Conservation (phyloP, 2,888 invertebrate genomes). For the Amorpha juglandis region DNA sequence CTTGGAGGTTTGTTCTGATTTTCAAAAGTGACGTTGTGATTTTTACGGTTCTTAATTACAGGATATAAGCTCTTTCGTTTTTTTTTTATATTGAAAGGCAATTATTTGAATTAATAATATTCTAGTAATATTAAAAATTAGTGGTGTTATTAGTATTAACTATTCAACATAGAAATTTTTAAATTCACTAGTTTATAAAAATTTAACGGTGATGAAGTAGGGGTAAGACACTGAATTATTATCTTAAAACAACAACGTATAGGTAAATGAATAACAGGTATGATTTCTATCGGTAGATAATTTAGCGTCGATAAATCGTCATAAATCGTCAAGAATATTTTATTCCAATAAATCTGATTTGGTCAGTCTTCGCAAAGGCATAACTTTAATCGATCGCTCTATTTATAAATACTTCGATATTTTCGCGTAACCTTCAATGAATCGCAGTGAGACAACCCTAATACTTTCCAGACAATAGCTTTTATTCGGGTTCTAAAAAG, state of each 20-base stretch:
- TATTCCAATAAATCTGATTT: conserved; percentile 38
- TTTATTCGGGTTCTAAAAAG: conserved; percentile 6
- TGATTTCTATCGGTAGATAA: background rate
- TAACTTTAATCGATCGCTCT: conserved; percentile 37
- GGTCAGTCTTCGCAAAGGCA: conserved; percentile 35
- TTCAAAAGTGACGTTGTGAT: conserved; percentile 69
- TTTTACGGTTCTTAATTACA: conserved; percentile 59
- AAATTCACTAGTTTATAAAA: background rate
- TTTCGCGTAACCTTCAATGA: conserved; percentile 17
- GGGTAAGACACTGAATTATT: conserved; percentile 7
- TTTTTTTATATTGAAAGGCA: too few species aligned
- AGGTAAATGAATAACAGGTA: background rate
- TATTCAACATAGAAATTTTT: too few species aligned
- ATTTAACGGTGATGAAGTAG: background rate
- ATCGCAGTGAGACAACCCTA: background rate
- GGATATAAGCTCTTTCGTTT: background rate
- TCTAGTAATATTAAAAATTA: too few species aligned
- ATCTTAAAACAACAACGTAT: background rate
- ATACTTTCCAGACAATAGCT: background rate
- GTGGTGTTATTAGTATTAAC: too few species aligned
- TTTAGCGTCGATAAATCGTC: conserved; percentile 22
- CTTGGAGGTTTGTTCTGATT: conserved; percentile 70
- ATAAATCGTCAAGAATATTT: conserved; percentile 8
- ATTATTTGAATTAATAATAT: too few species aligned
- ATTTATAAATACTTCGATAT: conserved; percentile 34